Evolutionary conservation across 1,140 invertebrate genomes (phyloP).

Genomic region (Drosophila orosa): DNA sequence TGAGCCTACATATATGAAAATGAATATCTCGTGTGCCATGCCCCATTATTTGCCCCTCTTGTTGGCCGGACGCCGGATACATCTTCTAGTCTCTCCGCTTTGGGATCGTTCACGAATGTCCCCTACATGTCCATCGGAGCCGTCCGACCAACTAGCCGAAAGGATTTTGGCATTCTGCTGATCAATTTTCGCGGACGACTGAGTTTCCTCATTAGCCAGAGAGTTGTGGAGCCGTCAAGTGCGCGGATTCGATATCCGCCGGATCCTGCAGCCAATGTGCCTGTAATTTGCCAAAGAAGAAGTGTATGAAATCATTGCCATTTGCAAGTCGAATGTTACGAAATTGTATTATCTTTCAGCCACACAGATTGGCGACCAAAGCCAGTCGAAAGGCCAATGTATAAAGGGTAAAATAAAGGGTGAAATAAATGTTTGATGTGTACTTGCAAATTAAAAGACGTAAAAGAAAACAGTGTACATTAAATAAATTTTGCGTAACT

Average conservation of each 20-base stretch:
- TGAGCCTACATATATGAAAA: background rate
- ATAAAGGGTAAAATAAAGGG: conserved; percentile 62
- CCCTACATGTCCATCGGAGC: conserved; percentile 20
- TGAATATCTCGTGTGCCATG: background rate
- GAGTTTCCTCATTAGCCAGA: conserved; percentile 66
- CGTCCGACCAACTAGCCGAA: conserved; percentile 33
- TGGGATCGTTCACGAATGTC: conserved; percentile 15
- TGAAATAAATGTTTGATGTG: conserved; percentile 46
- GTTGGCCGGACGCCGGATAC: conserved; percentile 50
- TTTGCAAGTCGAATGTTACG: conserved; percentile 58
- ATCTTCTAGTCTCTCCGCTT: conserved; percentile 31
- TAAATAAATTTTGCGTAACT: conserved; percentile 51
- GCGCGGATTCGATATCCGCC: conserved; percentile 43
- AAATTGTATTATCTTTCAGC: conserved; percentile 41
- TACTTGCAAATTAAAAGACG: conserved; percentile 34
- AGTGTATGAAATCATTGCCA: conserved; percentile 51
- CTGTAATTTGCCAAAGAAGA: conserved; percentile 15
- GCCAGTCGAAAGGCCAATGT: conserved; percentile 56
- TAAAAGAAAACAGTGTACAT: conserved; percentile 12
- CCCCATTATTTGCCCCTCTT: background rate
- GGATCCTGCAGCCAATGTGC: conserved; percentile 31
- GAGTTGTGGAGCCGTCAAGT: conserved; percentile 66
- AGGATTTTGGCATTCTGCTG: conserved; percentile 58
- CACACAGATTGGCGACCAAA: conserved; percentile 36
- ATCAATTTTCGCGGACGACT: conserved; percentile 74